These are phyloP conservation scores for Troides oblongomaculatus DNA, from an alignment of 2,888 invertebrate species.

Conservation along the genomic window DNA sequence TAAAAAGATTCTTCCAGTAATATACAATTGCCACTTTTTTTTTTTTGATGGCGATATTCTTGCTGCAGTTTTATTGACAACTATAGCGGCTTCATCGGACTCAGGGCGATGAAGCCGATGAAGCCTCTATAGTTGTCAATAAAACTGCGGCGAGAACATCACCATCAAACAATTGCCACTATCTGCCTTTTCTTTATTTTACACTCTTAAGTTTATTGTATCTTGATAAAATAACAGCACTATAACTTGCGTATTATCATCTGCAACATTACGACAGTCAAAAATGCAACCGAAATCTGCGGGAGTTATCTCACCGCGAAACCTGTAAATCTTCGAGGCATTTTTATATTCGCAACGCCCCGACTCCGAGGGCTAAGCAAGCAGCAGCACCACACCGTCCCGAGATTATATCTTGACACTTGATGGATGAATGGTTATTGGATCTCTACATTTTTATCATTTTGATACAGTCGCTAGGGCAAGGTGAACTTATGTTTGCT, in stretches of 20 bases:
- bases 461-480: conserved; percentile 75
- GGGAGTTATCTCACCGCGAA: conserved; percentile 63
- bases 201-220: no score
- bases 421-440: conserved; percentile 91
- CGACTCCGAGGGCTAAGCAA: conserved; percentile 71
- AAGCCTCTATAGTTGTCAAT: no score
- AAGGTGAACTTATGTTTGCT: conserved; percentile 54
- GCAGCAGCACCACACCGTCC: conserved; percentile 67
- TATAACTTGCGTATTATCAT: background rate
- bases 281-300: conserved; percentile 66
- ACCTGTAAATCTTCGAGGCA: conserved; percentile 78
- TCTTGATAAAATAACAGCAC: no score
- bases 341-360: conserved; percentile 75
- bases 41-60: no score
- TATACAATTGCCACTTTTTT: no score
- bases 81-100: no score
- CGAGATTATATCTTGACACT: conserved; percentile 85
- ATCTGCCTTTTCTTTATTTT: no score
- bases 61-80: no score
- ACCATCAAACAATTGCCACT: no score
- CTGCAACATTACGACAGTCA: background rate
- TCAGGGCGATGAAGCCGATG: no score
- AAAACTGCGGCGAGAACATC: no score
- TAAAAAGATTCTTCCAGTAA: no score
- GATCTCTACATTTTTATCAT: conserved; percentile 84